Evolutionary conservation across 2,888 invertebrate genomes (phyloP).

Genomic region (Xylocampa areola): DNA sequence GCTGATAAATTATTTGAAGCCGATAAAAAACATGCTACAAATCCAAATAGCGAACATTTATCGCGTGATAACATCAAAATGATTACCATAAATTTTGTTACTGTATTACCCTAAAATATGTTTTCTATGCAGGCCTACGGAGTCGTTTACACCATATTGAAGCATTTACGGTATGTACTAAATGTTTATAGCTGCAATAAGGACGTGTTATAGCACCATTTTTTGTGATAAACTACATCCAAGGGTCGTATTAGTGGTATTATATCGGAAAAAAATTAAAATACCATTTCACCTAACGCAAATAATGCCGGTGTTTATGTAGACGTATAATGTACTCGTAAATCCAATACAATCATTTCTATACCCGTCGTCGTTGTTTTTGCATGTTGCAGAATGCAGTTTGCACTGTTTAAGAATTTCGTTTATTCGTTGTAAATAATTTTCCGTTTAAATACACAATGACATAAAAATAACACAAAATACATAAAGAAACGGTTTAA

Average conservation of each 20-base stretch:
- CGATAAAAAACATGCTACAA: slow-evolving; percentile 10
- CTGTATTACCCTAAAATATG: slow-evolving; percentile 34
- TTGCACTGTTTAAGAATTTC: too few species aligned
- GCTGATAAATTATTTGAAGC: slow-evolving; percentile 10
- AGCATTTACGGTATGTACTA: slow-evolving; percentile 41
- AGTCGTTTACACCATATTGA: slow-evolving; percentile 46
- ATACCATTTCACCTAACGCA: too few species aligned
- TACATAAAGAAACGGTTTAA: too few species aligned
- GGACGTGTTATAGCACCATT: slow-evolving; percentile 13
- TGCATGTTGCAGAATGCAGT: too few species aligned
- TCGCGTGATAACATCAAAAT: slow-evolving; percentile 29
- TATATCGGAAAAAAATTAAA: too few species aligned
- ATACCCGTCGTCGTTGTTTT: too few species aligned
- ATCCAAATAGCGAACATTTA: slow-evolving; percentile 21
- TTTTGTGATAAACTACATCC: slow-evolving; percentile 23
- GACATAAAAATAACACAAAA: too few species aligned
- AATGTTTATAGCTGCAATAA: slow-evolving; percentile 32
- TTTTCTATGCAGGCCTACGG: slow-evolving; percentile 8
- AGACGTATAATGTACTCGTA: too few species aligned
- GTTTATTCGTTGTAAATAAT: too few species aligned
- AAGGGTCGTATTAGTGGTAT: slow-evolving; percentile 10
- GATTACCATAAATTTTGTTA: slow-evolving; percentile 42
- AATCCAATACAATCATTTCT: too few species aligned
- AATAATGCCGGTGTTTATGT: too few species aligned
- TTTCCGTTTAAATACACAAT: too few species aligned